Evolutionary conservation across 1,140 invertebrate species (phyloP).

Genomic region (Orius insidiosus): DNA sequence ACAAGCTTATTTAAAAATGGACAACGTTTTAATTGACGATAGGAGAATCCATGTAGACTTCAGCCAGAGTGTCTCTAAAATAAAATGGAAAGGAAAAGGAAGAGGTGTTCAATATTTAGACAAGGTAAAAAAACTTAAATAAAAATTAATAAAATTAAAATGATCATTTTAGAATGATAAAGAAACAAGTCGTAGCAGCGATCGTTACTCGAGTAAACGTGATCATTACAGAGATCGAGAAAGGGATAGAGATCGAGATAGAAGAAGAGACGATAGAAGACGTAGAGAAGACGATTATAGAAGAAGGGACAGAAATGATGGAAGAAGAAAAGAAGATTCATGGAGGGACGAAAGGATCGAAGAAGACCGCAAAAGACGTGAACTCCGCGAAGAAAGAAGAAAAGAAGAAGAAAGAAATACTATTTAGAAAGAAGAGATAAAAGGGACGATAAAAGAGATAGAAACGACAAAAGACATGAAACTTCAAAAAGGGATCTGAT

Average conservation of each 20-base stretch:
- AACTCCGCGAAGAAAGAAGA: constrained; percentile 16
- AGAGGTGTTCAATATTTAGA: constrained; percentile 38
- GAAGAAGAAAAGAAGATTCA: constrained; percentile 24
- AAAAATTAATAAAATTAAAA: too few species aligned
- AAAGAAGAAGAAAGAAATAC: constrained; percentile 14
- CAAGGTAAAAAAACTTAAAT: too few species aligned
- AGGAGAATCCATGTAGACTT: constrained; percentile 98
- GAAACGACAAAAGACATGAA: too few species aligned
- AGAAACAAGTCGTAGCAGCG: constrained; percentile 7
- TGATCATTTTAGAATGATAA: too few species aligned
- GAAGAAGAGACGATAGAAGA: constrained; percentile 14
- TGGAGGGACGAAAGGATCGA: constrained; percentile 1
- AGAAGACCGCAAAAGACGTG: neutral
- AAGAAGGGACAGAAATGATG: constrained; percentile 21
- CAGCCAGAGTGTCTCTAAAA: constrained; percentile 92
- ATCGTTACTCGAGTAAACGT: neutral
- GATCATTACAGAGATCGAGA: constrained; percentile 8
- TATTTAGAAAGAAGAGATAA: constrained; percentile 7
- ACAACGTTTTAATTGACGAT: constrained; percentile 98
- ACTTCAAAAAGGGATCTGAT: constrained; percentile 13
- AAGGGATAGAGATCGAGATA: constrained; percentile 14
- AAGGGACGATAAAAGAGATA: too few species aligned
- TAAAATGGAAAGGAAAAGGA: constrained; percentile 73
- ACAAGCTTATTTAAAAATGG: constrained; percentile 99
- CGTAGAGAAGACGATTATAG: constrained; percentile 13